Evolutionary conservation across 2,888 invertebrate species (phyloP), one percentile per base, ranked within the genome.

Genomic region (Belgica antarctica): DNA sequence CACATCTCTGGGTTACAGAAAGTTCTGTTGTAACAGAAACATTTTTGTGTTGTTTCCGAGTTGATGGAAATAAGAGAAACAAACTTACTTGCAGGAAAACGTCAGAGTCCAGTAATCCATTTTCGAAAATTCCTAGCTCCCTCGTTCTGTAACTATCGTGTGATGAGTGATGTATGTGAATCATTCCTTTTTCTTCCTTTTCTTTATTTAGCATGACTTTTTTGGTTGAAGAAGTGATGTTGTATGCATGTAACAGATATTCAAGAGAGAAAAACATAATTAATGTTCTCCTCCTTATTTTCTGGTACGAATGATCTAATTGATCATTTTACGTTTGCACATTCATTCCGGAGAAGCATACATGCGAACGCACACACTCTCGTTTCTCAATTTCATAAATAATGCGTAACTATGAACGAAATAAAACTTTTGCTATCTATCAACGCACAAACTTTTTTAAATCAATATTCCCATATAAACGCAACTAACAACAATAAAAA

Each of bases 151-250:
- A 61, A 74, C 80, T 78, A 74, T 86, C 86, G 72, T 86, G 81
- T 73, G 85, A 79, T 61, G 59, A 46, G 31, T 70, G 70, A 77
- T 84, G 86, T 63, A 83, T 85, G 78, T 89, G 90, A 76, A 86
- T 81, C 73, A 88, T 83, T 74, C 84, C 84, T 72, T 92, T 92
- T 76, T 94, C 94, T 79, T 94, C 94, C 79, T 94, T 94, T 77
- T 93, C 93, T 82, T 94, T 93, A 86, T 93, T 5, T n/a, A n/a
- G 92, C 92, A 94, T 92, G 77, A 93, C 93, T 82, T 93, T 94
- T 94, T n/a, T n/a, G n/a, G n/a, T n/a, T n/a, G n/a, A n/a, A n/a
- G n/a, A n/a, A n/a, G n/a, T n/a, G n/a, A n/a, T n/a, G n/a, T n/a
- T n/a, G n/a, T n/a, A n/a, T n/a, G n/a, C n/a, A n/a, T 34, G 34